phyloP scores from a whole-genome alignment of 2,888 invertebrate species.

The Stenoptilia bipunctidactyla region DNA sequence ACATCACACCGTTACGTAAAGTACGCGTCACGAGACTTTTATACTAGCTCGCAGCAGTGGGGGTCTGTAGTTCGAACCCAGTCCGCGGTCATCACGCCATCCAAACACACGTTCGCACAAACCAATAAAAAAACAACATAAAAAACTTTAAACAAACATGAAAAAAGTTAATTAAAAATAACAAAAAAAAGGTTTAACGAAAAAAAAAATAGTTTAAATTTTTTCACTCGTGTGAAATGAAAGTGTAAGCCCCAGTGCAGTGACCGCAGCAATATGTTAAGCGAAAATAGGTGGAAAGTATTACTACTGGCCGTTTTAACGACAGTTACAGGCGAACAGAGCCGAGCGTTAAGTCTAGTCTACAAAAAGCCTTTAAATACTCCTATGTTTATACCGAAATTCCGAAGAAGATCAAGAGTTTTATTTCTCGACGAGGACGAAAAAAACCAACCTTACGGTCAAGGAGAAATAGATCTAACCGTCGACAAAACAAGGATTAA shows the following conservation, averaged over 20 bases:
- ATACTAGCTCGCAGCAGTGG: no score
- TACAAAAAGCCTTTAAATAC: constrained; percentile 42
- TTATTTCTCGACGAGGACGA: constrained; percentile 54
- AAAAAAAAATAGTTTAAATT: constrained; percentile 32
- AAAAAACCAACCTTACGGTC: constrained; percentile 38
- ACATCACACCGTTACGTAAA: constrained; percentile 29
- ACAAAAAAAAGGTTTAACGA: no score
- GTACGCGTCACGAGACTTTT: not conserved
- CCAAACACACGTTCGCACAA: constrained; percentile 21
- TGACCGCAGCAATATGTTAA: constrained; percentile 61
- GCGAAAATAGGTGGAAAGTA: constrained; percentile 65
- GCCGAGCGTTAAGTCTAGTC: constrained; percentile 48
- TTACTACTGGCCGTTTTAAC: constrained; percentile 46
- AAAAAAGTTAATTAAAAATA: constrained; percentile 1
- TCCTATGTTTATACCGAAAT: constrained; percentile 52
- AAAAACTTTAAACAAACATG: constrained; percentile 23
- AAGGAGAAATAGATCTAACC: constrained; percentile 56
- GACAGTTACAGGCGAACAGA: constrained; percentile 46
- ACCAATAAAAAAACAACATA: constrained; percentile 18
- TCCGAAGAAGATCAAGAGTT: constrained; percentile 32
- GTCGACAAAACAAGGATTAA: constrained; percentile 48
- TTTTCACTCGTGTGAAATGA: constrained; percentile 36
- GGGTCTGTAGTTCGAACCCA: constrained; percentile 7
- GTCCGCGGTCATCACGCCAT: constrained; percentile 20
- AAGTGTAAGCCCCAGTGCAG: constrained; percentile 54